Conservation (phyloP, 2,113 vertebrate genomes). For the Scartelaos histophorus region DNA sequence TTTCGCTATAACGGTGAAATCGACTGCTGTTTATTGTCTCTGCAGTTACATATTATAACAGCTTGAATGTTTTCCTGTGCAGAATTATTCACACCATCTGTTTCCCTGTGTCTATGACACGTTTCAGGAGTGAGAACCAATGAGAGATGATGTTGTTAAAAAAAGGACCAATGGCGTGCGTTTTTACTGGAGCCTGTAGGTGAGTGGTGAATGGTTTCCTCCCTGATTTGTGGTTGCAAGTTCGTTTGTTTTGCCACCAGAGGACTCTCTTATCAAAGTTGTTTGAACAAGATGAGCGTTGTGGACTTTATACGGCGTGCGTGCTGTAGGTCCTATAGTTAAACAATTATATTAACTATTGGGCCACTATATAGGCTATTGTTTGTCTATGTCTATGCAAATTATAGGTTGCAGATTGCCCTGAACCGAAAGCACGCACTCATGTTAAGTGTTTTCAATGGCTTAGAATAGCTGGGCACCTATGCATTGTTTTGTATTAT, state of each 20-base stretch:
- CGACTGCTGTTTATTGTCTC: neutral
- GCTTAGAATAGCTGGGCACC: neutral
- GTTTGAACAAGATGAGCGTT: neutral
- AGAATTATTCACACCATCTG: constrained; percentile 11
- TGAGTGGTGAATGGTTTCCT: constrained; percentile 37
- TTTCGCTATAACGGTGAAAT: constrained; percentile 7
- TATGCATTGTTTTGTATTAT: neutral
- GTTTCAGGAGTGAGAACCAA: constrained; percentile 59
- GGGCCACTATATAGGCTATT: neutral
- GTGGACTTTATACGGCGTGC: neutral
- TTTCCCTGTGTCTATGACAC: constrained; percentile 64
- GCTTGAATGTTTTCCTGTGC: neutral
- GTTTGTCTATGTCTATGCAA: neutral
- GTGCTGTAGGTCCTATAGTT: neutral
- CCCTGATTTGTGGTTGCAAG: neutral
- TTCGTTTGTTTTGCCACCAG: constrained; percentile 7
- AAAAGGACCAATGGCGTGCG: constrained; percentile 38
- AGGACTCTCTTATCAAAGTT: constrained; percentile 12
- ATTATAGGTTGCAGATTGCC: too few species aligned
- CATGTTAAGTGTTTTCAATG: too few species aligned
- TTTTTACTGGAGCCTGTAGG: constrained; percentile 3
- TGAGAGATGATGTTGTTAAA: constrained; percentile 21
- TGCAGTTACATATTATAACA: constrained; percentile 29
- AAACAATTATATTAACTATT: neutral
- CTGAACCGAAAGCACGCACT: too few species aligned